A percentile compares a stretch with the other conserved stretches of the same genome.
phyloP scores from a whole-genome alignment of 2,888 invertebrate species.

The Nomada flava region DNA sequence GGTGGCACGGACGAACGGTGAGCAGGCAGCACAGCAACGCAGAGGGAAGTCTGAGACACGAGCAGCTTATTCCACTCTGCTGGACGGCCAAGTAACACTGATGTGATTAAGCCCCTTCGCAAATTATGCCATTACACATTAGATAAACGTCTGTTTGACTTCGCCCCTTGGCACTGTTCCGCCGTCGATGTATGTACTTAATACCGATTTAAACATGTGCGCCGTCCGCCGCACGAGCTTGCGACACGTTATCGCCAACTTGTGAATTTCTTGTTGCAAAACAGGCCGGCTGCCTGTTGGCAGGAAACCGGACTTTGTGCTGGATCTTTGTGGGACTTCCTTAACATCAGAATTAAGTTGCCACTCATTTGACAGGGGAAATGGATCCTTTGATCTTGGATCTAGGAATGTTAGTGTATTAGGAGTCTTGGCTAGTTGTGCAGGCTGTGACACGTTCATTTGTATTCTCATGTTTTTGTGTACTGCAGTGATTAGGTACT shows the following conservation, averaged over 20 bases:
- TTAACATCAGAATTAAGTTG: constrained; percentile 17
- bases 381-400: constrained; percentile 7
- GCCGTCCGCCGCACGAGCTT: background rate
- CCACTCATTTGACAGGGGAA: background rate
- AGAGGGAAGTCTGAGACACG: constrained; percentile 75
- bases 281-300: constrained; percentile 18
- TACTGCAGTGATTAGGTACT: too few relatives aligned
- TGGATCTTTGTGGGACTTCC: background rate
- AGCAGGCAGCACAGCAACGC: constrained; percentile 50
- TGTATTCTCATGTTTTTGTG: background rate
- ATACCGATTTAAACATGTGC: constrained; percentile 62
- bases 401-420: background rate
- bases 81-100: constrained; percentile 80
- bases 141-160: constrained; percentile 74
- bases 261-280: constrained; percentile 15
- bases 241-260: constrained; percentile 34
- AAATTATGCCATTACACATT: constrained; percentile 79
- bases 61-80: constrained; percentile 82
- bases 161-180: constrained; percentile 73
- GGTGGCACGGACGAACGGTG: constrained; percentile 63
- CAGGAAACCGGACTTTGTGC: background rate
- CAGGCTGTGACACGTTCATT: background rate
- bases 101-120: constrained; percentile 81
- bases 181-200: constrained; percentile 59
- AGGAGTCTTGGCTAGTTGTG: background rate